Conservation (phyloP, 2,113 vertebrate species). For the Bostrychus sinensis region DNA sequence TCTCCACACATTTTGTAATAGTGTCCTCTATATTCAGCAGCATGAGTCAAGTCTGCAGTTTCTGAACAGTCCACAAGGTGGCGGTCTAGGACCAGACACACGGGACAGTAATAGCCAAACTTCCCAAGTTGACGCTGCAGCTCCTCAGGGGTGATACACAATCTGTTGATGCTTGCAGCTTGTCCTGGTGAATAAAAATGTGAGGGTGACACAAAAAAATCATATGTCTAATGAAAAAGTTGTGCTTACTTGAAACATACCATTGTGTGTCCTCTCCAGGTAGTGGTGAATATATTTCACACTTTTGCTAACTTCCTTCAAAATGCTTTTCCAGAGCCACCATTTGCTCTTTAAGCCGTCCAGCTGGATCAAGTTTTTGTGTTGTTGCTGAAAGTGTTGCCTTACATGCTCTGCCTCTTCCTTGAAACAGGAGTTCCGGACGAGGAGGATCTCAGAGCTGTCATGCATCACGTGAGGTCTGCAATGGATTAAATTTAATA, state of each 20-base stretch:
- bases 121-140: slow-evolving; percentile 84
- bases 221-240: too few species aligned
- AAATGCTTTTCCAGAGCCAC: slow-evolving; percentile 85
- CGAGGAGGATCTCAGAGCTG: slow-evolving; percentile 83
- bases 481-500: slow-evolving; percentile 34
- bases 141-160: slow-evolving; percentile 88
- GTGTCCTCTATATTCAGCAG: slow-evolving; percentile 85
- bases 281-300: slow-evolving; percentile 84
- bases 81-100: slow-evolving; percentile 86
- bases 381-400: slow-evolving; percentile 80
- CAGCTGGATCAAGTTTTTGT: slow-evolving; percentile 88
- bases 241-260: slow-evolving; percentile 69
- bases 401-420: slow-evolving; percentile 79
- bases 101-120: slow-evolving; percentile 89
- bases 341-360: slow-evolving; percentile 87
- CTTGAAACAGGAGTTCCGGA: slow-evolving; percentile 81
- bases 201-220: background rate
- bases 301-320: slow-evolving; percentile 77
- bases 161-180: slow-evolving; percentile 85
- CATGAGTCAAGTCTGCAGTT: slow-evolving; percentile 77
- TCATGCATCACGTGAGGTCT: slow-evolving; percentile 80
- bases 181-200: slow-evolving; percentile 76
- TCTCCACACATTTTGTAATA: slow-evolving; percentile 91
- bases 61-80: slow-evolving; percentile 87
- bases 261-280: slow-evolving; percentile 81